Percentiles rank a stretch among this genome's conserved stretches.
These are phyloP conservation scores for Troides helena DNA, from an alignment of 2,888 invertebrate genomes.

Conservation along the genomic window DNA sequence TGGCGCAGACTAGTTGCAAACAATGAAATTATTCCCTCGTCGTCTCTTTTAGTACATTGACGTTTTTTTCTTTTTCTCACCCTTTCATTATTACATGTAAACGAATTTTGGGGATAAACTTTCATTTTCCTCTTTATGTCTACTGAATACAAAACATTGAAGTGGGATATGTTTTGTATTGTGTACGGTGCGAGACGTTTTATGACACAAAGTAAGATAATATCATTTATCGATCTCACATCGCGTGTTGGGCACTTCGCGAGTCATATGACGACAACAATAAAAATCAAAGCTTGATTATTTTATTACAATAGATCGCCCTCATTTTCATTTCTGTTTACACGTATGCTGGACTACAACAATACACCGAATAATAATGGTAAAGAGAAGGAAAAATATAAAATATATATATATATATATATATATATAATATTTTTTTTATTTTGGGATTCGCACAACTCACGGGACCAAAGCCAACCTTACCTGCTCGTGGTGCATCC, in stretches of 20 bases:
- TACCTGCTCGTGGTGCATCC: no score
- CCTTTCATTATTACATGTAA: slow-evolving; percentile 40
- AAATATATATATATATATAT: no score
- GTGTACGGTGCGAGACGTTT: slow-evolving; percentile 25
- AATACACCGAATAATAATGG: no score
- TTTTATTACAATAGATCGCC: background rate
- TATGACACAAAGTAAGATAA: slow-evolving; percentile 54
- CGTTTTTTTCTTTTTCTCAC: slow-evolving; percentile 32
- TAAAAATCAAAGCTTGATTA: slow-evolving; percentile 12
- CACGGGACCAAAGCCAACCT: no score
- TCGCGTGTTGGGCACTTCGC: slow-evolving; percentile 46
- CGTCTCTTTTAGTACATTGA: slow-evolving; percentile 39
- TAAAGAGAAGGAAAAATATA: no score
- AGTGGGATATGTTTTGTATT: background rate
- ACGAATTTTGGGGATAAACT: slow-evolving; percentile 55
- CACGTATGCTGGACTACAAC: background rate
- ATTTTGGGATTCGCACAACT: no score
- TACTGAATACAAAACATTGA: background rate
- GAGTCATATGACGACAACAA: slow-evolving; percentile 14
- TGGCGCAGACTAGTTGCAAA: slow-evolving; percentile 83
- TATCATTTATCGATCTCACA: slow-evolving; percentile 57
- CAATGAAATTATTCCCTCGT: slow-evolving; percentile 59
- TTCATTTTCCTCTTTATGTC: slow-evolving; percentile 49
- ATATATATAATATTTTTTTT: no score
- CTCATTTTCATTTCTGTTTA: background rate